phyloP scores from a whole-genome alignment of 1,140 invertebrate genomes.

The Delia radicum region DNA sequence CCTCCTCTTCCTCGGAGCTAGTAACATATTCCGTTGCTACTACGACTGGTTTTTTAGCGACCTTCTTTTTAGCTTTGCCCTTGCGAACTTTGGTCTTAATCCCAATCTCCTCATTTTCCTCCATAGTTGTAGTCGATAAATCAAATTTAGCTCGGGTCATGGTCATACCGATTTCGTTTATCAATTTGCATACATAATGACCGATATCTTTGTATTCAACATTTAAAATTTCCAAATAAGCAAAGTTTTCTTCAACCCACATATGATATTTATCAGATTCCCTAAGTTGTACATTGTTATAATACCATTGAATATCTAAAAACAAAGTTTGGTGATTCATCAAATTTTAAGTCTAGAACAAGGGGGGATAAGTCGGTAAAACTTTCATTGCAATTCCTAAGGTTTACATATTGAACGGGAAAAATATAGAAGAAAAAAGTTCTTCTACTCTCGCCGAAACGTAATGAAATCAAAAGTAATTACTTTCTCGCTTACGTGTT shows the following conservation, averaged over 20 bases:
- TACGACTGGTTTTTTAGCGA: constrained; percentile 35
- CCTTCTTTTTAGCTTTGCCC: constrained; percentile 53
- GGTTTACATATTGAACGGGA: too few relatives aligned
- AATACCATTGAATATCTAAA: constrained; percentile 87
- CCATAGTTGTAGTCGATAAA: constrained; percentile 56
- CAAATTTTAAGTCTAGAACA: not conserved
- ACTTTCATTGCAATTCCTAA: too few relatives aligned
- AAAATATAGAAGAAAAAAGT: too few relatives aligned
- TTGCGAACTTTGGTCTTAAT: constrained; percentile 43
- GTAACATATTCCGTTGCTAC: not conserved
- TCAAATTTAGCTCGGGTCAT: constrained; percentile 76
- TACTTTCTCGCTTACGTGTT: too few relatives aligned
- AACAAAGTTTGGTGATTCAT: constrained; percentile 28
- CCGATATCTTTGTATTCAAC: constrained; percentile 73
- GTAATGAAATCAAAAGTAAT: too few relatives aligned
- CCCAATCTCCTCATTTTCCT: too few relatives aligned
- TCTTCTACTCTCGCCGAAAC: too few relatives aligned
- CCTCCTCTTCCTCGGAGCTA: constrained; percentile 35
- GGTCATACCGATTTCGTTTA: constrained; percentile 79
- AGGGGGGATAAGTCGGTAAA: too few relatives aligned
- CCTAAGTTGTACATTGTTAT: constrained; percentile 77
- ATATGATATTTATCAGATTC: constrained; percentile 73
- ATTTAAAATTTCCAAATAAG: constrained; percentile 70
- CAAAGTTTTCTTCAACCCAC: constrained; percentile 67
- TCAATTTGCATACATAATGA: constrained; percentile 82